Percentiles rank a stretch among this genome's conserved stretches.
These are phyloP conservation scores for Lordiphosa stackelbergi DNA, from an alignment of 1,140 invertebrate species.

Conservation along the genomic window DNA sequence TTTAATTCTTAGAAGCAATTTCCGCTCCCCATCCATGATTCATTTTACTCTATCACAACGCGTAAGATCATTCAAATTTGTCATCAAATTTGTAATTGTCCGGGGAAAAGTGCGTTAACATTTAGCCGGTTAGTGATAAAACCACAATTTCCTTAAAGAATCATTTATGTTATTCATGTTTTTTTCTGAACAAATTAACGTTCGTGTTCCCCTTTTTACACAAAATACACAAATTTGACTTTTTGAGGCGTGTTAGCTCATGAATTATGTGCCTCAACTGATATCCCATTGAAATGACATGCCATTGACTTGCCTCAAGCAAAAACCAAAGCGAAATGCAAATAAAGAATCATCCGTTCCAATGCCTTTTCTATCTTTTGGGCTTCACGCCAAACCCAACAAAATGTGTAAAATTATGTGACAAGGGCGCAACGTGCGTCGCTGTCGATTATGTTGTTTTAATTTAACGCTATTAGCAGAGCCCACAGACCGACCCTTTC, in stretches of 20 bases:
- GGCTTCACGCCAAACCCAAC: slow-evolving; percentile 13
- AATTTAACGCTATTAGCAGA: slow-evolving; percentile 74
- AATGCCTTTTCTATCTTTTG: slow-evolving; percentile 40
- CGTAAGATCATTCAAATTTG: too few species aligned
- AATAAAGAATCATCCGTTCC: slow-evolving; percentile 48
- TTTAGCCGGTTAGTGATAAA: too few species aligned
- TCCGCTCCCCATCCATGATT: too few species aligned
- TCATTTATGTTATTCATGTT: slow-evolving; percentile 25
- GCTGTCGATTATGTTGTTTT: slow-evolving; percentile 74
- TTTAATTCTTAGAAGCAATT: too few species aligned
- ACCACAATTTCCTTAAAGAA: too few species aligned
- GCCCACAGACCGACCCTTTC: slow-evolving; percentile 27
- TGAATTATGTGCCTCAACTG: slow-evolving; percentile 52
- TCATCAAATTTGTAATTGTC: too few species aligned
- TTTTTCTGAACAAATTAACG: slow-evolving; percentile 4
- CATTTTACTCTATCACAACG: too few species aligned
- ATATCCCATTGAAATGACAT: slow-evolving; percentile 8
- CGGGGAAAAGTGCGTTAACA: too few species aligned
- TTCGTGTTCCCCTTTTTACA: slow-evolving; percentile 6
- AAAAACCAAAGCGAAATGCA: slow-evolving; percentile 68
- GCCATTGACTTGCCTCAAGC: slow-evolving; percentile 24
- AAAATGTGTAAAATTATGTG: slow-evolving; percentile 53
- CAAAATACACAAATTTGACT: slow-evolving; percentile 24
- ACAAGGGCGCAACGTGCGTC: slow-evolving; percentile 46
- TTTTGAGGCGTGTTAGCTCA: slow-evolving; percentile 57